phyloP scores from a whole-genome alignment of 2,113 vertebrate genomes.

The Phocoena sinus region DNA sequence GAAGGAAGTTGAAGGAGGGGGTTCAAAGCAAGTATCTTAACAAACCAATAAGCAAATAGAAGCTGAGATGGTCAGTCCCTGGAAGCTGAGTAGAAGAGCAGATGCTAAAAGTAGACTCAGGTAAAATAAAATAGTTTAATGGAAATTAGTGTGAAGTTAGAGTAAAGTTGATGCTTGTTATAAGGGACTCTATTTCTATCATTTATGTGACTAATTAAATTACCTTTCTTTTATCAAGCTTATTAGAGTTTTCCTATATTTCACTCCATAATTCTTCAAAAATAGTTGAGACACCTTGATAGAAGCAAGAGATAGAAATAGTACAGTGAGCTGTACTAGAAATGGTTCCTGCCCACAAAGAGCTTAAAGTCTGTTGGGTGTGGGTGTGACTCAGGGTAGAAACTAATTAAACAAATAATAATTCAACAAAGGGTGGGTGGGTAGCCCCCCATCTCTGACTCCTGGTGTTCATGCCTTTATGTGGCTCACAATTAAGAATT shows the following conservation, averaged over 20 bases:
- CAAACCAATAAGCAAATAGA: not conserved
- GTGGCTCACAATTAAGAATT: not conserved
- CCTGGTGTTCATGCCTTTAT: not conserved
- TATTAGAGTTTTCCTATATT: not conserved
- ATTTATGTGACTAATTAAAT: not conserved
- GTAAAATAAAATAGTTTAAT: not conserved
- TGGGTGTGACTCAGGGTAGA: not conserved
- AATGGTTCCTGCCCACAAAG: not conserved
- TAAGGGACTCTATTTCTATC: not conserved
- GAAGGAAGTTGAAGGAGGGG: not conserved
- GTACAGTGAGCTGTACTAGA: not conserved
- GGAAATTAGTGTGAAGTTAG: not conserved
- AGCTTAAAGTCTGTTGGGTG: not conserved
- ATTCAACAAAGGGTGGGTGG: not conserved
- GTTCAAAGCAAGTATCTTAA: not conserved
- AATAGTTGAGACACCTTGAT: not conserved
- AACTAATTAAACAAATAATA: not conserved
- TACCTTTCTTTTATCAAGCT: not conserved
- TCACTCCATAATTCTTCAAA: not conserved
- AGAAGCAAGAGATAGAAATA: not conserved
- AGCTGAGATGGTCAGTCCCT: not conserved
- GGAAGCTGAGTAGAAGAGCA: not conserved
- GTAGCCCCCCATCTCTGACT: not conserved
- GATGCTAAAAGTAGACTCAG: not conserved
- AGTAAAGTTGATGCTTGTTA: not conserved